Evolutionary conservation across 2,797 vertebrate species (phyloP).

Genomic region (Sarcoramphus papa): DNA sequence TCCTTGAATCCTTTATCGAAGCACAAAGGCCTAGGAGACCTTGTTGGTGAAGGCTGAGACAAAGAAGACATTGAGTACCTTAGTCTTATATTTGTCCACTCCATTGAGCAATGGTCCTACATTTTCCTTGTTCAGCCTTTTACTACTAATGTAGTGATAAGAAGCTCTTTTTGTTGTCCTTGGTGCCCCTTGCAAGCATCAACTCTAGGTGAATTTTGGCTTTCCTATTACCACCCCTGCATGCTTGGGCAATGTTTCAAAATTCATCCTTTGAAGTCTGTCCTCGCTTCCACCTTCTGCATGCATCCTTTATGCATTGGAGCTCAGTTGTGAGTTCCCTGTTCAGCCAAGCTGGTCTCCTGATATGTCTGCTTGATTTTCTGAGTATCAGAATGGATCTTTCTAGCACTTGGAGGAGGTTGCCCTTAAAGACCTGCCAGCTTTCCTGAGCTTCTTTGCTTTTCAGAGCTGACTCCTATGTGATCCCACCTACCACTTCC

Average conservation of each 20-base stretch:
- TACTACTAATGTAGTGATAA: not conserved
- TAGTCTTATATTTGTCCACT: not conserved
- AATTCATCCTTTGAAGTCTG: not conserved
- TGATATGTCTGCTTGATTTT: not conserved
- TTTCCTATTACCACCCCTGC: not conserved
- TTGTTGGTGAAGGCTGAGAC: not conserved
- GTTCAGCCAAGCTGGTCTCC: not conserved
- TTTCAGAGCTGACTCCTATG: not conserved
- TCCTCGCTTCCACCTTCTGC: not conserved
- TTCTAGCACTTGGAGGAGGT: not conserved
- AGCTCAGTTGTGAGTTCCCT: not conserved
- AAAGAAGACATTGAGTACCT: not conserved
- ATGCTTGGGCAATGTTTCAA: not conserved
- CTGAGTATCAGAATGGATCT: not conserved
- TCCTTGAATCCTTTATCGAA: not conserved
- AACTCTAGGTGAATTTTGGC: not conserved
- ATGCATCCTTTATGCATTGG: not conserved
- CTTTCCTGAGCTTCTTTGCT: not conserved
- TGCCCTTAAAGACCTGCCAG: not conserved
- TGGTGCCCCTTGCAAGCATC: not conserved
- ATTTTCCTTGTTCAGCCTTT: not conserved
- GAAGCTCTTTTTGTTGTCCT: not conserved
- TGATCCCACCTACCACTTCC: not conserved
- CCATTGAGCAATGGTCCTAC: not conserved
- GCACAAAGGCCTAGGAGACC: not conserved